Percentiles rank a stretch among this genome's conserved stretches.
phyloP scores from a whole-genome alignment of 2,797 vertebrate species.

The Malacoraja senta region DNA sequence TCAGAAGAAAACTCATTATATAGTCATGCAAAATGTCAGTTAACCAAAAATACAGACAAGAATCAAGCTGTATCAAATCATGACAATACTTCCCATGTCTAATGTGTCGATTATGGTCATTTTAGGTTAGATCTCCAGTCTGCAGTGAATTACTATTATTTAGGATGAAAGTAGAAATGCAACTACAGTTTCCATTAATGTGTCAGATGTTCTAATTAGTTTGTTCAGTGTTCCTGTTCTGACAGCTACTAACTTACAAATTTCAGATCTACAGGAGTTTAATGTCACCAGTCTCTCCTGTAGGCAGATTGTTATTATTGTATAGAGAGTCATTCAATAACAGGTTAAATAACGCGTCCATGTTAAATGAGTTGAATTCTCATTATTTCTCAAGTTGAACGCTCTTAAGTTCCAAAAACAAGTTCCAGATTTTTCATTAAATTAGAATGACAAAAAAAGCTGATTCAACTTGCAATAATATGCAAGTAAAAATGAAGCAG shows the following conservation, averaged over 20 bases:
- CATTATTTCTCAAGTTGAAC: background rate
- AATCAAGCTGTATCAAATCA: background rate
- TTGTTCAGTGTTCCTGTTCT: background rate
- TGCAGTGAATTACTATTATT: background rate
- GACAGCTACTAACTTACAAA: background rate
- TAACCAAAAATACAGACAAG: background rate
- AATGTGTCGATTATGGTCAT: background rate
- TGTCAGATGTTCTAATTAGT: background rate
- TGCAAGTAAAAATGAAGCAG: background rate
- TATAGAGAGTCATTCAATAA: background rate
- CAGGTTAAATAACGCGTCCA: background rate
- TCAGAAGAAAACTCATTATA: background rate
- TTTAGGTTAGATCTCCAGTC: background rate
- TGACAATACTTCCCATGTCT: background rate
- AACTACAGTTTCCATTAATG: background rate
- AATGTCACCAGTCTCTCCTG: background rate
- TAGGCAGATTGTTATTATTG: background rate
- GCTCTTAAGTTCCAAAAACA: background rate
- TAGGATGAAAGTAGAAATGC: background rate
- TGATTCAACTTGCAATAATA: background rate
- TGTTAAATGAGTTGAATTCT: background rate
- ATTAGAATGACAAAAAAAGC: background rate
- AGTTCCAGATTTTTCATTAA: background rate
- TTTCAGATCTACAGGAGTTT: background rate
- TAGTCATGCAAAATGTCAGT: background rate